These are phyloP conservation scores for Mobula hypostoma DNA, from an alignment of 2,113 vertebrate species.

Conservation along the genomic window DNA sequence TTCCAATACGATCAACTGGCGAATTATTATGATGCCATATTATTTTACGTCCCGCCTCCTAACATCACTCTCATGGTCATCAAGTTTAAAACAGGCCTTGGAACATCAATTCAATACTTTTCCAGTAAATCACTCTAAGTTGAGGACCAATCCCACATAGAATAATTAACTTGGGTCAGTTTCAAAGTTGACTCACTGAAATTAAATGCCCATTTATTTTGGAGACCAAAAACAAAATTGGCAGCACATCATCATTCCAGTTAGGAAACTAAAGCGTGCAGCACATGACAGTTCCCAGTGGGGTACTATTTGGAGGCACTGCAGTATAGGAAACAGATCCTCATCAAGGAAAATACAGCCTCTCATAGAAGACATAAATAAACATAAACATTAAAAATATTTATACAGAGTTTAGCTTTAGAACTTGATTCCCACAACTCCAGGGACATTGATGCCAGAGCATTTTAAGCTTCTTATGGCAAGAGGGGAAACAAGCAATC, in stretches of 20 bases:
- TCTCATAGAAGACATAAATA: not conserved
- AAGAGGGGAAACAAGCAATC: not conserved
- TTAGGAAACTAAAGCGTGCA: slow-evolving; percentile 15
- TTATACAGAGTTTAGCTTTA: not conserved
- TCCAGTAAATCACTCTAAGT: not conserved
- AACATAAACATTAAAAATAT: not conserved
- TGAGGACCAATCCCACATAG: not conserved
- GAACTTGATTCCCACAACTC: slow-evolving; percentile 13
- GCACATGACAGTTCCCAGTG: slow-evolving; percentile 17
- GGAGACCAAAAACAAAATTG: slow-evolving; percentile 15
- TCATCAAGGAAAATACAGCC: slow-evolving; percentile 18
- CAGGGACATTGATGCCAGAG: not conserved
- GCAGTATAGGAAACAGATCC: not conserved
- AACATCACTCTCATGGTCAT: not conserved
- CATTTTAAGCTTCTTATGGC: not conserved
- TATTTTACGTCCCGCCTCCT: not conserved
- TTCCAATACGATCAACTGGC: not conserved
- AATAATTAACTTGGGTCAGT: not conserved
- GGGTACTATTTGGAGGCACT: not conserved
- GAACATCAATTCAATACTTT: not conserved
- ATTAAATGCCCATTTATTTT: slow-evolving; percentile 25
- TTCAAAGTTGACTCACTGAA: slow-evolving; percentile 19
- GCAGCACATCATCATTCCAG: slow-evolving; percentile 18
- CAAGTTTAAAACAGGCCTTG: not conserved
- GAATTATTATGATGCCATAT: not conserved